These are phyloP conservation scores for Hoplodrina blanda DNA, from an alignment of 2,888 invertebrate species.

Conservation along the genomic window DNA sequence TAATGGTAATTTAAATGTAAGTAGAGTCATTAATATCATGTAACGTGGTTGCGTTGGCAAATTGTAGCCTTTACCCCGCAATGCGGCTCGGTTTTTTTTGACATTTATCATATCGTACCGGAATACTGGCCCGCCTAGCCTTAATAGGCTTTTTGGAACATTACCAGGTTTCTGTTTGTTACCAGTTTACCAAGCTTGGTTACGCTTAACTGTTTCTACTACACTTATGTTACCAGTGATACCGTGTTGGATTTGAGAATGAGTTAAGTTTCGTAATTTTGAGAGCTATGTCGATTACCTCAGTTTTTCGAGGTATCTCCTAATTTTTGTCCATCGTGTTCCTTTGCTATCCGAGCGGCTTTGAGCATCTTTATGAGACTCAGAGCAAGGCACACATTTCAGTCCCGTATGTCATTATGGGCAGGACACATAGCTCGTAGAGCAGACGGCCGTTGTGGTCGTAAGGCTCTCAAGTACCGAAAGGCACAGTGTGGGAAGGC, in stretches of 20 bases:
- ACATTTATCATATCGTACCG: conserved; percentile 85
- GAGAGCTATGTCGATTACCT: too few species aligned
- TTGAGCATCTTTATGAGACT: too few species aligned
- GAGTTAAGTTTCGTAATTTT: neutral
- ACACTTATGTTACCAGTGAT: neutral
- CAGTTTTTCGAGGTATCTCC: too few species aligned
- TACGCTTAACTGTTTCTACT: conserved; percentile 16
- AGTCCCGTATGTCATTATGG: too few species aligned
- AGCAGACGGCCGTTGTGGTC: too few species aligned
- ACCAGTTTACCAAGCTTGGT: conserved; percentile 34
- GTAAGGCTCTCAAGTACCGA: too few species aligned
- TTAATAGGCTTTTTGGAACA: conserved; percentile 88
- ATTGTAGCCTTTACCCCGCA: conserved; percentile 80
- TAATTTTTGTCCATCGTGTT: too few species aligned
- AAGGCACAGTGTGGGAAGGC: too few species aligned
- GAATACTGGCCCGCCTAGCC: conserved; percentile 63
- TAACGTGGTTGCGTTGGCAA: conserved; percentile 66
- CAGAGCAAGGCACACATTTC: too few species aligned
- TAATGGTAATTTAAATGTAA: conserved; percentile 62
- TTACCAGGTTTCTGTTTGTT: conserved; percentile 78
- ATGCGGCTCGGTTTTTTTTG: conserved; percentile 83
- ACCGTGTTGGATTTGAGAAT: neutral
- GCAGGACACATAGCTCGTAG: too few species aligned
- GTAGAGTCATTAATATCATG: conserved; percentile 62
- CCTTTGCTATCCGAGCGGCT: too few species aligned